A percentile compares a stretch with the other conserved stretches of the same genome.
phyloP scores from a whole-genome alignment of 2,888 invertebrate species.

The Melipona bicolor region DNA sequence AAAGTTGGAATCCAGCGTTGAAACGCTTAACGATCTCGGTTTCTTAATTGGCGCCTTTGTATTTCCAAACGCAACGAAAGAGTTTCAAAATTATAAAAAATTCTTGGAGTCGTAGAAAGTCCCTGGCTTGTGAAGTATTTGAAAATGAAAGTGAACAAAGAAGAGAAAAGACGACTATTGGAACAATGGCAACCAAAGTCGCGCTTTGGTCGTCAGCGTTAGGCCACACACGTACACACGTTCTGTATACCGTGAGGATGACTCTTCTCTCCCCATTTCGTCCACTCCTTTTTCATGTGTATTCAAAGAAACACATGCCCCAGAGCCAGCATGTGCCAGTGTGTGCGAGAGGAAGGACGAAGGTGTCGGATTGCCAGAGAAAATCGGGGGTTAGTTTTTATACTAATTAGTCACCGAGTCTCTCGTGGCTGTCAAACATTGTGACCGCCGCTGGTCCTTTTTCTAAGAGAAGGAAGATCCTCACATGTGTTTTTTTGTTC shows the following conservation, averaged over 20 bases:
- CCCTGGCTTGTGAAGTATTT: background rate
- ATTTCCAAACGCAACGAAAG: conserved; percentile 57
- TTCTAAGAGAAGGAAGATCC: conserved; percentile 66
- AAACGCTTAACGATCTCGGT: conserved; percentile 44
- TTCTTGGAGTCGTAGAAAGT: too few relatives aligned
- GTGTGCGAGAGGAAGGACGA: conserved; percentile 65
- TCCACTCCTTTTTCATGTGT: conserved; percentile 33
- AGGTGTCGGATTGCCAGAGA: conserved; percentile 75
- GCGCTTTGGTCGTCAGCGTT: conserved; percentile 28
- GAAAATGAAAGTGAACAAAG: background rate
- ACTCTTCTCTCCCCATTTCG: conserved; percentile 32
- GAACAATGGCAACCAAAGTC: conserved; percentile 17
- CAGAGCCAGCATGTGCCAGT: conserved; percentile 45
- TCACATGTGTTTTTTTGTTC: conserved; percentile 66
- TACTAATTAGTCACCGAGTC: conserved; percentile 82
- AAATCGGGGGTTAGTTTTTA: conserved; percentile 79
- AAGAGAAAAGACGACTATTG: background rate
- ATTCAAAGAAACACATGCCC: conserved; percentile 54
- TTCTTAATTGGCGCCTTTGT: conserved; percentile 79
- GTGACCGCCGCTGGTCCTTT: conserved; percentile 77
- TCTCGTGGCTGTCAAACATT: conserved; percentile 82
- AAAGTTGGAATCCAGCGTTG: conserved; percentile 44
- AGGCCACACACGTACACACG: conserved; percentile 60
- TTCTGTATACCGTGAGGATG: conserved; percentile 21
- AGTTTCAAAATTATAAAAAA: background rate